Base-by-base conservation (phyloP, 2,797 vertebrate species). In the Labeo calbasu region DNA sequence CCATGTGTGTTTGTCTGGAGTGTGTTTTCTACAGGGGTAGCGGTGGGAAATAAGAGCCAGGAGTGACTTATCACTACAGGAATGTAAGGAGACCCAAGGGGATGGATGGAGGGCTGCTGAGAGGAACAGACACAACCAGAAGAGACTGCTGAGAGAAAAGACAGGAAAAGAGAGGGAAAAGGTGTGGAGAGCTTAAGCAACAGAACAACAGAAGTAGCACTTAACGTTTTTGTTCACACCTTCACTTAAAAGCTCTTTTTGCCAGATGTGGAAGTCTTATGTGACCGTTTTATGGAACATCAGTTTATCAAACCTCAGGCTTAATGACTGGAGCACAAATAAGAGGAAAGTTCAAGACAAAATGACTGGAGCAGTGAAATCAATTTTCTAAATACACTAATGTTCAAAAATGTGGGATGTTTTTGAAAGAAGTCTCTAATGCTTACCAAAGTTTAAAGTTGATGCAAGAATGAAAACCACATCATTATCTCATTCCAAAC, bases 1-100 rank as follows among this genome's bases (percentile, higher is more conserved):
- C 91, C 91, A 91, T 92, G 89, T 93, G 92, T 91, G 88, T 89
- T 87, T 87, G 88, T 89, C 89, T 91, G 79, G 46, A 71, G 55
- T 87, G 70, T 66, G 83, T 84, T 91, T 89, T 89, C 85, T 63
- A 86, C 86, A 77, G 86, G 87, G 87, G 79, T 82, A 85, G 86
- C 83, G 85, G 84, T 85, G 84, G 86, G 85, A 92, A 93, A 93
- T 91, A 79, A 63, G 88, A 91, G 91, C 90, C 91, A 90, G 88
- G 86, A 87, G 88, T 91, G 90, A 92, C 86, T 90, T 88, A 88
- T 90, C 85, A 86, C 91, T 86, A 59, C 88, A 93, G 90, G 91
- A 94, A 93, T 93, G 92, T 83, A 65, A 81, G 84, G 86, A 86
- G 90, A 91, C 87, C 77, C 23, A 23, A 68, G 66, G 66, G 87